phyloP scores from a whole-genome alignment of 2,888 invertebrate genomes.

The Stegana nigrithorax region DNA sequence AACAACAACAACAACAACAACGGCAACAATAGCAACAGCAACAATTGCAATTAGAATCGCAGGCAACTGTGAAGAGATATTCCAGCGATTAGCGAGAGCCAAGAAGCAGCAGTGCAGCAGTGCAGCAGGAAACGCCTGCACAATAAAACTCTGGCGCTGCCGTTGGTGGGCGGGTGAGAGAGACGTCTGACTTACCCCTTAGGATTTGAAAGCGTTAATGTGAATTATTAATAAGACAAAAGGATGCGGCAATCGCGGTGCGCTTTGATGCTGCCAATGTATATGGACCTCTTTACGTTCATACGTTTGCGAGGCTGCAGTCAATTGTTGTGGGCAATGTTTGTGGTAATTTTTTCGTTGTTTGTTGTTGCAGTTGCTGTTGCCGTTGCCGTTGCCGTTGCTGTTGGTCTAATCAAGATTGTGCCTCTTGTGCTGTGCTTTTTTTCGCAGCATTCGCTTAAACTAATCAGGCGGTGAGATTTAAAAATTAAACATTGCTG shows the following conservation, averaged over 20 bases:
- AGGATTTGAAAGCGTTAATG: constrained; percentile 65
- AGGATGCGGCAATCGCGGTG: constrained; percentile 57
- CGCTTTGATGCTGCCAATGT: constrained; percentile 48
- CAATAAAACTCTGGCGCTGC: no score
- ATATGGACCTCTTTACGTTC: no score
- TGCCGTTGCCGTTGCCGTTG: constrained; percentile 7
- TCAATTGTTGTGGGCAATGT: no score
- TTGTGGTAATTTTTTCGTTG: not conserved
- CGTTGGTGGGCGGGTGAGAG: no score
- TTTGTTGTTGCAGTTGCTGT: constrained; percentile 4
- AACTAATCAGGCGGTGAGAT: constrained; percentile 68
- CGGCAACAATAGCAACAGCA: not conserved
- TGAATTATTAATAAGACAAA: constrained; percentile 69
- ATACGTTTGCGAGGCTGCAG: not conserved
- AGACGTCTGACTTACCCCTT: no score
- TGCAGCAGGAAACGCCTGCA: no score
- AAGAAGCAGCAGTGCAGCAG: no score
- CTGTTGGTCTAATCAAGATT: constrained; percentile 53
- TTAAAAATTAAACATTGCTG: constrained; percentile 64
- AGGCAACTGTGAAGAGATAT: no score
- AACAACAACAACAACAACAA: constrained; percentile 2
- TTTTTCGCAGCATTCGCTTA: constrained; percentile 33
- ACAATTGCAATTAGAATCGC: no score
- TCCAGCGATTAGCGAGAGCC: no score
- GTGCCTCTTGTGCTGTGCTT: constrained; percentile 22